These are phyloP conservation scores for Pachycephala philippinensis DNA, from an alignment of 2,113 vertebrate genomes.

Conservation along the genomic window DNA sequence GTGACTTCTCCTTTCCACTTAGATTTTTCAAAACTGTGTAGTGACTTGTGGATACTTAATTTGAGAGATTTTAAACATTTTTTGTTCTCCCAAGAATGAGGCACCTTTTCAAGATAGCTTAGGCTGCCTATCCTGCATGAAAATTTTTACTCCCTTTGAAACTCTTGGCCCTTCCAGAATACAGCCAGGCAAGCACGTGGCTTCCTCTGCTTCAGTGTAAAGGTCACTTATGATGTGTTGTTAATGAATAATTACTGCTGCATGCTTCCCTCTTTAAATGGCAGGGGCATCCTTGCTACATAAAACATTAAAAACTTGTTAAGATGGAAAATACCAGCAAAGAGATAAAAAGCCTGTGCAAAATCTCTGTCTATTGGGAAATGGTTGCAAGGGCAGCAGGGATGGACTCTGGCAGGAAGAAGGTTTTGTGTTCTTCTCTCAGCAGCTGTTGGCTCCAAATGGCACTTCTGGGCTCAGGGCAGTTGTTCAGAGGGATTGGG, in stretches of 20 bases:
- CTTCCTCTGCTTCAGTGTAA: background rate
- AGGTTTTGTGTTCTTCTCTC: background rate
- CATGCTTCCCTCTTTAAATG: background rate
- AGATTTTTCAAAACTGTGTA: background rate
- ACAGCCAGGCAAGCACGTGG: background rate
- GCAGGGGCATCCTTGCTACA: background rate
- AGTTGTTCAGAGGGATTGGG: background rate
- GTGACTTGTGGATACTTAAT: background rate
- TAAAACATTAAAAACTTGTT: background rate
- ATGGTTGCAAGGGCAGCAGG: background rate
- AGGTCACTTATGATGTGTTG: constrained; percentile 28
- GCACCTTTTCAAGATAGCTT: background rate
- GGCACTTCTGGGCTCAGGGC: background rate
- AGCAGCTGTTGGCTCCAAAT: constrained; percentile 19
- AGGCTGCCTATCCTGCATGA: background rate
- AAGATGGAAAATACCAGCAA: background rate
- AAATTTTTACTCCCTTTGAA: background rate
- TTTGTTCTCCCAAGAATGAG: background rate
- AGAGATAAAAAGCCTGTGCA: background rate
- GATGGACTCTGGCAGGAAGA: background rate
- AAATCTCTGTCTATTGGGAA: background rate
- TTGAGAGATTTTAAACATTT: background rate
- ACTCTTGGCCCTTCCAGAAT: background rate
- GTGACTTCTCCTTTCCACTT: background rate
- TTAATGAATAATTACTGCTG: constrained; percentile 41